Evolutionary conservation across 2,113 vertebrate species (phyloP).

Genomic region (Toxostoma redivivum): DNA sequence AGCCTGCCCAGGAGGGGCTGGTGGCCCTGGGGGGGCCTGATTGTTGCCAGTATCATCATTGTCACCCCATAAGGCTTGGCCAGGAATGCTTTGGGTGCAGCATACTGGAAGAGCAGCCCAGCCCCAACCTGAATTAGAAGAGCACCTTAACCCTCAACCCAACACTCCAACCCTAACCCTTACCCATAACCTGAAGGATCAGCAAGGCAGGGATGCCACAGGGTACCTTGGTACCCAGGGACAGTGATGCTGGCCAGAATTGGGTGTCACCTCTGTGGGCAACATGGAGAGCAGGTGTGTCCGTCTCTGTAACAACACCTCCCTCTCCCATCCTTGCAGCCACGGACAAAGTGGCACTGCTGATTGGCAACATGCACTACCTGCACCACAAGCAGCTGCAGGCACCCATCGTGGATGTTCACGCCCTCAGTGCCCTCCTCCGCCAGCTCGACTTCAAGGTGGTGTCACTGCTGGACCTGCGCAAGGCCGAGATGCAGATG

Average conservation of each 20-base stretch:
- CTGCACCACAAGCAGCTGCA: slow-evolving; percentile 75
- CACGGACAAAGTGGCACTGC: slow-evolving; percentile 87
- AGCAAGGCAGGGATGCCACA: background rate
- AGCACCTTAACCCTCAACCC: background rate
- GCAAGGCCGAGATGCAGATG: slow-evolving; percentile 84
- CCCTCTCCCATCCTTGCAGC: slow-evolving; percentile 36
- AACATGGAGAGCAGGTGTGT: background rate
- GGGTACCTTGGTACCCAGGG: background rate
- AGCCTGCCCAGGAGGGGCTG: background rate
- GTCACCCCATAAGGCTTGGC: background rate
- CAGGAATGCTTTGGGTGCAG: background rate
- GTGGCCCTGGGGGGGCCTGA: background rate
- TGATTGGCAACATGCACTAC: slow-evolving; percentile 89
- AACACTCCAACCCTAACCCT: background rate
- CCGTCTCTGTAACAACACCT: accelerated
- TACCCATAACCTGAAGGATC: background rate
- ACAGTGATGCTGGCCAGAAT: background rate
- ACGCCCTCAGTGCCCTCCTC: slow-evolving; percentile 79
- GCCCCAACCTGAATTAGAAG: accelerated
- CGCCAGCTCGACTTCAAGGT: slow-evolving; percentile 87
- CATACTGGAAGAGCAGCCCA: background rate
- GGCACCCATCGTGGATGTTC: slow-evolving; percentile 83
- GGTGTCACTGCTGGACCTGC: slow-evolving; percentile 84
- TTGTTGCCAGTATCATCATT: background rate
- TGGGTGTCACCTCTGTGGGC: background rate